These are phyloP conservation scores for Bubo scandiacus DNA, from an alignment of 2,113 vertebrate species.

Conservation along the genomic window DNA sequence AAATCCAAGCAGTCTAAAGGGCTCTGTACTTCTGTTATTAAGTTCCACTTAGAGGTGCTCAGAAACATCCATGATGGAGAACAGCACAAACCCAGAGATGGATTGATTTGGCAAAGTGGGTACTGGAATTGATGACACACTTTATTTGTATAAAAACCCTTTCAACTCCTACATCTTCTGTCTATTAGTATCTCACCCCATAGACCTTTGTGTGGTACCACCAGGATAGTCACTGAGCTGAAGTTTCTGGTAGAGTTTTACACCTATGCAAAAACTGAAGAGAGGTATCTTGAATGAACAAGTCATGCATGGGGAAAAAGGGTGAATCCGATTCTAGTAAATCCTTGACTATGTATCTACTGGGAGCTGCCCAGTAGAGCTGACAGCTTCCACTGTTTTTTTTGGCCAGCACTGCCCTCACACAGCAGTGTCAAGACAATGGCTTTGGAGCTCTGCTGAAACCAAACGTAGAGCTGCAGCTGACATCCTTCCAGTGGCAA, in stretches of 20 bases:
- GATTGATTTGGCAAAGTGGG: rapidly evolving
- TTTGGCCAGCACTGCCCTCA: background rate
- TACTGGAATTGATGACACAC: background rate
- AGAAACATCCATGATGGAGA: background rate
- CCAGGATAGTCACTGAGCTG: background rate
- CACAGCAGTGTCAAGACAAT: background rate
- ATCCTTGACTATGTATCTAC: background rate
- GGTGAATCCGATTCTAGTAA: background rate
- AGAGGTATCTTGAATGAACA: background rate
- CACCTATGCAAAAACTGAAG: background rate
- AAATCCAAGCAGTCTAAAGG: background rate
- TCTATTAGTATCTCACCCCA: background rate
- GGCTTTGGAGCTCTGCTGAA: background rate
- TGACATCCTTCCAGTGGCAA: background rate
- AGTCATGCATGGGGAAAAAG: background rate
- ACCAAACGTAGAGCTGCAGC: rapidly evolving
- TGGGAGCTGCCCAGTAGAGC: background rate
- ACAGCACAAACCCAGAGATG: background rate
- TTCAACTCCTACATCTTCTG: background rate
- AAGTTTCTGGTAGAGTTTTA: background rate
- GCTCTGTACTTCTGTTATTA: background rate
- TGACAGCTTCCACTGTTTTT: background rate
- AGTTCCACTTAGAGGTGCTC: background rate
- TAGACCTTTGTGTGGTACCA: background rate
- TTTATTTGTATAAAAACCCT: background rate